These are phyloP conservation scores for Aporrectodea caliginosa DNA, from an alignment of 1,140 invertebrate genomes.

Conservation along the genomic window DNA sequence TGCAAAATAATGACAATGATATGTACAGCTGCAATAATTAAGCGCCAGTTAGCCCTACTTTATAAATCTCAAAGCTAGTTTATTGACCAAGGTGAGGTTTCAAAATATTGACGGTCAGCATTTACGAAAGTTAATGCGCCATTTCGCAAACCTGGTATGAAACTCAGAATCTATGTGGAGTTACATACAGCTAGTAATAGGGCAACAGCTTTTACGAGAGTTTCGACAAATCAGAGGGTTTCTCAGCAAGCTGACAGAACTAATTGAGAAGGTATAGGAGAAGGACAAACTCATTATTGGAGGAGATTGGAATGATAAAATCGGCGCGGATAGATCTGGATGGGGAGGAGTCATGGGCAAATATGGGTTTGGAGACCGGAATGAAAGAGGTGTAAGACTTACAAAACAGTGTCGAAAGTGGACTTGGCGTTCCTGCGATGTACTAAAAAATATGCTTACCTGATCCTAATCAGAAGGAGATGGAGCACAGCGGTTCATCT, in stretches of 20 bases:
- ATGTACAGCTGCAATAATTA: too few relatives aligned
- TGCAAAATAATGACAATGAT: too few relatives aligned
- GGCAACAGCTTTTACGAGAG: too few relatives aligned
- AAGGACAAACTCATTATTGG: not conserved
- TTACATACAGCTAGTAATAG: too few relatives aligned
- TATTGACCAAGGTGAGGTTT: too few relatives aligned
- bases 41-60: too few relatives aligned
- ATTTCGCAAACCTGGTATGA: too few relatives aligned
- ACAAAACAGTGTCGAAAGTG: not conserved
- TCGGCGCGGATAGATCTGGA: not conserved
- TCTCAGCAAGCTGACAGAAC: not conserved
- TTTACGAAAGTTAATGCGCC: too few relatives aligned
- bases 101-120: too few relatives aligned
- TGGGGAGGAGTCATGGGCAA: not conserved
- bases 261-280: not conserved
- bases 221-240: not conserved
- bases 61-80: too few relatives aligned
- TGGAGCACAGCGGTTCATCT: not conserved
- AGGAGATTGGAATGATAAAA: not conserved
- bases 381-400: not conserved
- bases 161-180: too few relatives aligned
- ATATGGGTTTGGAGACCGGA: conserved; percentile 6
- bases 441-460: not conserved
- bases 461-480: not conserved
- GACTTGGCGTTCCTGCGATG: not conserved